A percentile compares a stretch with the other conserved stretches of the same genome.
Conservation (phyloP, 2,888 invertebrate genomes). For the Asteroscopus sphinx region DNA sequence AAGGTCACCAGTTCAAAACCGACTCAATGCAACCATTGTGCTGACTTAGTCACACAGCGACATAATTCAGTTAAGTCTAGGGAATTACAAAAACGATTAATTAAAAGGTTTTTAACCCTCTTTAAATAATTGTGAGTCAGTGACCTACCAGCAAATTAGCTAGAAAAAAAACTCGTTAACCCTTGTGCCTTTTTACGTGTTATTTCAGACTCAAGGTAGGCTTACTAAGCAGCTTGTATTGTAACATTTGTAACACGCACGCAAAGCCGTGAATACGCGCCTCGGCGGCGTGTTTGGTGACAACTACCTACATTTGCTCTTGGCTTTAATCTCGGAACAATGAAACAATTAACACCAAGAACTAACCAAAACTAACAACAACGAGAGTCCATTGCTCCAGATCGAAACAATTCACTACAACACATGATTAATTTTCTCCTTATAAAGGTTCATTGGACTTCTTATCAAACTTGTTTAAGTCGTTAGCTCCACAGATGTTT, state of each 20-base stretch:
- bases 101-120: slow-evolving; percentile 10
- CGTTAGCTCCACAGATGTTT: slow-evolving; percentile 37
- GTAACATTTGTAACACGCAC: too few relatives aligned
- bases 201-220: too few relatives aligned
- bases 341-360: slow-evolving; percentile 17
- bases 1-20: slow-evolving; percentile 18
- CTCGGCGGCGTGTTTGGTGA: too few relatives aligned
- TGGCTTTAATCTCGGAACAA: slow-evolving; percentile 18
- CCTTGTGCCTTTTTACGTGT: too few relatives aligned
- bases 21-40: slow-evolving; percentile 5
- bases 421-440: slow-evolving; percentile 18
- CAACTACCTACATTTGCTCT: slow-evolving; percentile 7
- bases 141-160: neutral
- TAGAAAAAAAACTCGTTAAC: neutral
- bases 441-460: slow-evolving; percentile 49
- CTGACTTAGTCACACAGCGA: neutral
- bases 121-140: slow-evolving; percentile 3
- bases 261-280: too few relatives aligned
- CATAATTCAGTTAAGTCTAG: slow-evolving; percentile 11
- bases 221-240: too few relatives aligned
- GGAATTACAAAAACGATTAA: slow-evolving; percentile 1
- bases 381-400: slow-evolving; percentile 26
- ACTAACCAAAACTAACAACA: slow-evolving; percentile 6
- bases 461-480: slow-evolving; percentile 41
- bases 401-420: slow-evolving; percentile 13